Evolutionary conservation across 2,888 invertebrate genomes (phyloP), one percentile per base, ranked within the genome.

Genomic region (Platyscelio sp.): DNA sequence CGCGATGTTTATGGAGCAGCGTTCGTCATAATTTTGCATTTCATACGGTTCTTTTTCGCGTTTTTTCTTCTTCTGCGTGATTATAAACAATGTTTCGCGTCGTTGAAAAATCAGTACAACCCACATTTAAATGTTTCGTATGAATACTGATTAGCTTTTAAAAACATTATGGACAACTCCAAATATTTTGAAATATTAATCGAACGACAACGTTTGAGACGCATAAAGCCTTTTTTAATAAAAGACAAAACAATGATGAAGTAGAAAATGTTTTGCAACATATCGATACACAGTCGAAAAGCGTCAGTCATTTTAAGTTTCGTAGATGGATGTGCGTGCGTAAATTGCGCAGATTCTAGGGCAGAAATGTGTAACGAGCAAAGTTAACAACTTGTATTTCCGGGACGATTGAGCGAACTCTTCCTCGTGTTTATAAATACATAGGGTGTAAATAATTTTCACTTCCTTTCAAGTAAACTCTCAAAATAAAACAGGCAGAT

Each of bases 331-430:
- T n/a, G n/a, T 58, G 76, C 76, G 68, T 68, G 68, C 46, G 77
- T 38, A 71, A 77, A 68, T 79, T 70, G 67, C 38, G 15, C 56
- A 86, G 86, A 88, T 89, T 88, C 78, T 85, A 76, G 88, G 76
- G 86, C 85, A 88, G 83, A 89, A 89, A 88, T 88, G 80, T 89
- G 81, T 87, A 83, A 86, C 88, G 86, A 87, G 86, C 81, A 76
- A 83, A 87, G 83, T 88, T 82, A 83, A 78, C 76, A 63, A 24
- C 20, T 40, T 43, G 26, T 24, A 20, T 74, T 86, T 87, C 80
- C 80, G 80, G 60, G 74, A 65, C 40, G 24, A 61, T 24, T 54
- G 67, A 70, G 33, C 38, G 26, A 27, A 27, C 51, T 60, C 60
- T 72, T 75, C 74, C 54, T 58, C n/a, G 9, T 40, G 33, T 61